Evolutionary conservation across 2,113 vertebrate genomes (phyloP).

Genomic region (Syrrhaptes paradoxus): DNA sequence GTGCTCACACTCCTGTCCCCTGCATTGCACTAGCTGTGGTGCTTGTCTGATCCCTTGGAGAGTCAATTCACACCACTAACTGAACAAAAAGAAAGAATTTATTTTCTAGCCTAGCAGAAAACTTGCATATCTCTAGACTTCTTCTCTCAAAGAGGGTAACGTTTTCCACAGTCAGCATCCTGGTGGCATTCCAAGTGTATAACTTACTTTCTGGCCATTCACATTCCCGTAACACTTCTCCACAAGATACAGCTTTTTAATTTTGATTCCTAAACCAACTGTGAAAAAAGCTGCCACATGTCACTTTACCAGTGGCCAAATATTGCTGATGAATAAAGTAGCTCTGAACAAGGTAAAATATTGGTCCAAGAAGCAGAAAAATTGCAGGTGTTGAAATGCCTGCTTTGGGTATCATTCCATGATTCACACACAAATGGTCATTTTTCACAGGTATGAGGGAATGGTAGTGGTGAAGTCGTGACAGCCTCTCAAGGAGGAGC

Average conservation of each 20-base stretch:
- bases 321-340: background rate
- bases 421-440: background rate
- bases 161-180: background rate
- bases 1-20: background rate
- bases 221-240: background rate
- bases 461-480: fast-evolving
- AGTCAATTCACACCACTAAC: background rate
- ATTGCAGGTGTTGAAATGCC: background rate
- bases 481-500: background rate
- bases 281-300: background rate
- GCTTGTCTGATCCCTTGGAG: background rate
- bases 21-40: background rate
- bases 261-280: background rate
- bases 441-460: background rate
- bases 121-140: background rate
- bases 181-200: background rate
- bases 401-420: background rate
- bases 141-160: background rate
- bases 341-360: background rate
- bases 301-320: background rate
- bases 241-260: background rate
- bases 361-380: background rate
- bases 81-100: background rate
- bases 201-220: background rate
- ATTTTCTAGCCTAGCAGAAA: background rate